Evolutionary conservation across 2,797 vertebrate species (phyloP).

Genomic region (Gallinago solitaria): DNA sequence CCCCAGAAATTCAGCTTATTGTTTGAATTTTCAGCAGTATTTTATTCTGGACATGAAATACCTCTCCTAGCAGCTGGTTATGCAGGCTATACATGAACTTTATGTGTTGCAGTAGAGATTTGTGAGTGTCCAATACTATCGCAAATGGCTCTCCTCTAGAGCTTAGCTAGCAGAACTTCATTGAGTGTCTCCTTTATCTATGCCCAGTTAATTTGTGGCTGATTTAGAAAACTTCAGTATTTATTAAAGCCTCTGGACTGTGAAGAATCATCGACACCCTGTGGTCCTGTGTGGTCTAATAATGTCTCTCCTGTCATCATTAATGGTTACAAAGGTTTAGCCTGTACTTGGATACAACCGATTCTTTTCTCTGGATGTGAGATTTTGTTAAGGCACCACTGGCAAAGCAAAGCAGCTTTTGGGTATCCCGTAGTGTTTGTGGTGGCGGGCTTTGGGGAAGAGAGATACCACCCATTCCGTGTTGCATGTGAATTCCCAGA

Average conservation of each 20-base stretch:
- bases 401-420: not conserved
- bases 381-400: not conserved
- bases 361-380: not conserved
- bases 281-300: not conserved
- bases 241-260: not conserved
- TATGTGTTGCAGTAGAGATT: not conserved
- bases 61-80: not conserved
- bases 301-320: not conserved
- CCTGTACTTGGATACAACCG: not conserved
- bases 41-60: not conserved
- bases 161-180: not conserved
- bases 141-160: not conserved
- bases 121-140: not conserved
- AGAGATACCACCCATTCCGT: not conserved
- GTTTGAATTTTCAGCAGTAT: not conserved
- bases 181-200: not conserved
- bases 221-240: not conserved
- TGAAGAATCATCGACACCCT: not conserved
- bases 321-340: not conserved
- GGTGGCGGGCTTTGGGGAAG: not conserved
- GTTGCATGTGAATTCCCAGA: not conserved
- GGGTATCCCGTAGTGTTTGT: not conserved
- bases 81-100: not conserved
- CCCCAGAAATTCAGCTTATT: conserved; percentile 9
- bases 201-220: not conserved